Conservation (phyloP, 2,888 invertebrate species). For the Melanophora roralis region DNA sequence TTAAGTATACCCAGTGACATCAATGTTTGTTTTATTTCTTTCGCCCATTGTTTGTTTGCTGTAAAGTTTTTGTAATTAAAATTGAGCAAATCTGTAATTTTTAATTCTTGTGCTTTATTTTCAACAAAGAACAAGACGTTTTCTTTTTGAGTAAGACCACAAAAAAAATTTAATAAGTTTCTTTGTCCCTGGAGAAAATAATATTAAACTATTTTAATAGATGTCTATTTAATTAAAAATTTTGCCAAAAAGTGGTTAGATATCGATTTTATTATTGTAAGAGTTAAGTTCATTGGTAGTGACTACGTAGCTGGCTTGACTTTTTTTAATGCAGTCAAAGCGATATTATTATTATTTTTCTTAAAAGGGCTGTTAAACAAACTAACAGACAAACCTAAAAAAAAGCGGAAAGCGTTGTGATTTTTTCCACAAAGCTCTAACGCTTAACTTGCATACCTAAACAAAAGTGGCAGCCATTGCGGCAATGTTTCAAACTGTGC, state of each 20-base stretch:
- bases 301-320: too few relatives aligned
- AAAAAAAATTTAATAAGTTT: background rate
- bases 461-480: too few relatives aligned
- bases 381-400: too few relatives aligned
- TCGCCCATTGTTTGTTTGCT: conserved; percentile 16
- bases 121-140: background rate
- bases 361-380: too few relatives aligned
- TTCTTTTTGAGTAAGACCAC: too few relatives aligned
- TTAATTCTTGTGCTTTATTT: background rate
- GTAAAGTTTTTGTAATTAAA: conserved; percentile 47
- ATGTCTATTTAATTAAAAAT: background rate
- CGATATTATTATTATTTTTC: too few relatives aligned
- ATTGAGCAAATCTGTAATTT: conserved; percentile 18
- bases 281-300: background rate
- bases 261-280: background rate
- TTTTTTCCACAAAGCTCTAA: too few relatives aligned
- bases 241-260: background rate
- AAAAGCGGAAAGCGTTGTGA: too few relatives aligned
- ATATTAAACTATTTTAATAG: background rate
- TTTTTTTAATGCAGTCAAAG: too few relatives aligned
- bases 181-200: too few relatives aligned
- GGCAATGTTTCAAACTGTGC: too few relatives aligned
- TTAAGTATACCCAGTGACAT: background rate
- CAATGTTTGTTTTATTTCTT: conserved; percentile 1
- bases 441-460: too few relatives aligned